phyloP scores from a whole-genome alignment of 2,113 vertebrate genomes.

The Vanacampus margaritifer region DNA sequence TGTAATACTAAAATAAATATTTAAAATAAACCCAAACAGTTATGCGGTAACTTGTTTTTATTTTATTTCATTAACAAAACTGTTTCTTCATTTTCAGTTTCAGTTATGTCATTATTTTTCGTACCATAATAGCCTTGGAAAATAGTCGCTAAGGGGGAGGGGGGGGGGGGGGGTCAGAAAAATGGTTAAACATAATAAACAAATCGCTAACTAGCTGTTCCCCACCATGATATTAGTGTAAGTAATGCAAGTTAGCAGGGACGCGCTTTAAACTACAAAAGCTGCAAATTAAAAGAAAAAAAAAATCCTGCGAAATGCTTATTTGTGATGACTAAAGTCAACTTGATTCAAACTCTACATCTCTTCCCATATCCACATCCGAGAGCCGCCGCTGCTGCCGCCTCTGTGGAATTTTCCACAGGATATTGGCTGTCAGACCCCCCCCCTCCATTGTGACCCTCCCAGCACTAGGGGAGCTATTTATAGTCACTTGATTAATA shows the following conservation, averaged over 20 bases:
- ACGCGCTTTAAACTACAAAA: neutral
- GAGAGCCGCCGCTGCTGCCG: conserved; percentile 15
- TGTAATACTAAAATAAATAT: too few species aligned
- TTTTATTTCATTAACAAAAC: too few species aligned
- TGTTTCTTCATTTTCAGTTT: too few species aligned
- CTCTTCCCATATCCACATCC: conserved; percentile 45
- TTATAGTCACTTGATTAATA: conserved; percentile 78
- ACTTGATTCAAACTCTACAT: conserved; percentile 5
- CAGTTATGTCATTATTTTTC: neutral
- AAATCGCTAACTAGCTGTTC: neutral
- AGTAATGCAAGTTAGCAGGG: neutral
- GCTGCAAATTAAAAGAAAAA: neutral
- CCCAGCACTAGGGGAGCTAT: conserved; percentile 64
- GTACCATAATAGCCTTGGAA: neutral
- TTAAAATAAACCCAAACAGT: too few species aligned
- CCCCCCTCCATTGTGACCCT: conserved; percentile 68
- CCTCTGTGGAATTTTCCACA: conserved; percentile 75
- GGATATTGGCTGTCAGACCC: conserved; percentile 74
- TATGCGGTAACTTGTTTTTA: too few species aligned
- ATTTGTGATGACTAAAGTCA: neutral
- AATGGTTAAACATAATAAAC: neutral
- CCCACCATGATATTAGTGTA: neutral
- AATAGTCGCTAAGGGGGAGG: neutral
- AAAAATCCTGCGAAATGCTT: neutral
- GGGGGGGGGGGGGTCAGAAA: too few species aligned